Evolutionary conservation across 2,888 invertebrate genomes (phyloP).

Genomic region (Neuroscelio doddi): DNA sequence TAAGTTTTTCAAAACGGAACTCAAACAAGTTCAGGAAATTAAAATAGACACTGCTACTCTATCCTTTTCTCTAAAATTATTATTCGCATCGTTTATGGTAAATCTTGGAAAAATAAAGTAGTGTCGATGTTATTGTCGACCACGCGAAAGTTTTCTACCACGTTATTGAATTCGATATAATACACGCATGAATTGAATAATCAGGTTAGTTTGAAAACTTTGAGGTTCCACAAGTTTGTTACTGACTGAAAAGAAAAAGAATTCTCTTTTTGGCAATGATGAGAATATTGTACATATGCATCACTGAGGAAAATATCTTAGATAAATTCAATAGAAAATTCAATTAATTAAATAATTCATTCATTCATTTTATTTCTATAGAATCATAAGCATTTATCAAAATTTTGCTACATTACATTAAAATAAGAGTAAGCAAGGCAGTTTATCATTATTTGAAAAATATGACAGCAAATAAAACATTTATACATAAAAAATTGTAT

Average conservation of each 20-base stretch:
- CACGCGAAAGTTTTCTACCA: conserved; percentile 23
- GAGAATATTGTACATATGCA: no score
- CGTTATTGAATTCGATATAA: conserved; percentile 37
- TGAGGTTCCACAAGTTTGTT: conserved; percentile 13
- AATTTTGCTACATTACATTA: no score
- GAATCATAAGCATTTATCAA: no score
- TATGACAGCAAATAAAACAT: no score
- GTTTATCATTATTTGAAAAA: no score
- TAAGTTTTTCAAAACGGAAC: no score
- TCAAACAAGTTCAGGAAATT: conserved; percentile 22
- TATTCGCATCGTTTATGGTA: conserved; percentile 20
- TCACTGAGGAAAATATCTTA: no score
- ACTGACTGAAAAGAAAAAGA: neutral
- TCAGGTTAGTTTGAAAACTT: conserved; percentile 36
- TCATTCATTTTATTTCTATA: no score
- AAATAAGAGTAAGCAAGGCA: no score
- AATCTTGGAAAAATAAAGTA: conserved; percentile 25
- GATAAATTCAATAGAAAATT: no score
- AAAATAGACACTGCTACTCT: conserved; percentile 7
- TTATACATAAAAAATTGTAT: no score
- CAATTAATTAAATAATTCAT: no score
- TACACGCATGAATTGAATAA: conserved; percentile 33
- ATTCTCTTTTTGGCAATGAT: neutral
- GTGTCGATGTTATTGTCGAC: conserved; percentile 21
- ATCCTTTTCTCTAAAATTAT: conserved; percentile 17